Percentiles rank a stretch among this genome's conserved stretches.
Evolutionary conservation across 2,797 vertebrate genomes (phyloP).

Genomic region (Borostomias antarcticus): DNA sequence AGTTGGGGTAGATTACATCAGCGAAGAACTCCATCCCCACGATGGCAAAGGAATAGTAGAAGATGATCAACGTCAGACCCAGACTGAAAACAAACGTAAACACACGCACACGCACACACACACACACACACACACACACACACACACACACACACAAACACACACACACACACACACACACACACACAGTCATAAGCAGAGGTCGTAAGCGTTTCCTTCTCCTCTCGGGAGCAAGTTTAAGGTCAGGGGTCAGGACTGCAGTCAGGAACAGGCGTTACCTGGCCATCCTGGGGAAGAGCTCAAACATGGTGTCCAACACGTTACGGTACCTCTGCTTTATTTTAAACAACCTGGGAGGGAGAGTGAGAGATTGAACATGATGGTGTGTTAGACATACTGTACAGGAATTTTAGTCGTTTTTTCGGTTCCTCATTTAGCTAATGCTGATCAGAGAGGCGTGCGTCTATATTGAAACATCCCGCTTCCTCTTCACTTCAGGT

Average conservation of each 20-base stretch:
- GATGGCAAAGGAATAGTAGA: constrained; percentile 98
- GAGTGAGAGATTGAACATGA: not conserved
- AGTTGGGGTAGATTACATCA: constrained; percentile 89
- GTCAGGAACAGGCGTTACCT: constrained; percentile 76
- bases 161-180: not conserved
- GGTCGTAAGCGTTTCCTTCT: too few relatives aligned
- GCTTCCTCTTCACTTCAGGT: too few relatives aligned
- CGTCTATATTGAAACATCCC: too few relatives aligned
- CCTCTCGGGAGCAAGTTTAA: not conserved
- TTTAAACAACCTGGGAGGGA: constrained; percentile 87
- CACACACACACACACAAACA: not conserved
- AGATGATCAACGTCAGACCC: constrained; percentile 93
- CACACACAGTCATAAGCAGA: not conserved
- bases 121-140: not conserved
- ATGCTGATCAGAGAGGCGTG: too few relatives aligned
- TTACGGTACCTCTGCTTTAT: constrained; percentile 95
- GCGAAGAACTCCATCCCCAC: constrained; percentile 98
- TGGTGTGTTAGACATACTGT: not conserved
- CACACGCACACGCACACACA: constrained; percentile 9
- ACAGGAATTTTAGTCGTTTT: too few relatives aligned
- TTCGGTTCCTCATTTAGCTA: too few relatives aligned
- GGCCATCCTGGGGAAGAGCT: constrained; percentile 95
- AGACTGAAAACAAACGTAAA: constrained; percentile 81
- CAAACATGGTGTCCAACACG: constrained; percentile 98
- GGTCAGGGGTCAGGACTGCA: not conserved